Base-by-base conservation (phyloP, 2,888 invertebrate genomes). In the Chrysolina oricalcia region DNA sequence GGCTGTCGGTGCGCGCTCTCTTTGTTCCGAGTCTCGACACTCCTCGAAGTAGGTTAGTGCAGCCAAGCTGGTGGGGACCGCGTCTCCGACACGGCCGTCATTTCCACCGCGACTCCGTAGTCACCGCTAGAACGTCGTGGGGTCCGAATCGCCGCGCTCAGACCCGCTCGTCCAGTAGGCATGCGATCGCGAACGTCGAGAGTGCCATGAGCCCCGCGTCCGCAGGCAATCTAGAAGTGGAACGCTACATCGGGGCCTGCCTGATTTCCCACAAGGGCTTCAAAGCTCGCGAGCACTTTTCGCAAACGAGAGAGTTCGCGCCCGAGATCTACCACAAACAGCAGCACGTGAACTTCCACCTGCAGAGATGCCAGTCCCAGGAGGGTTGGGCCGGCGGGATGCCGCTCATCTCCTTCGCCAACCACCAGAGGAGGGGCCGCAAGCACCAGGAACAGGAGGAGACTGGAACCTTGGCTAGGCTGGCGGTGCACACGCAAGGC, bases 401-500 rank as follows among this genome's bases (percentile, higher is more conserved):
- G 85, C 96, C 96, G 63, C 91, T 96, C 79, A 94, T 96, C 87
- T 95, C 95, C 67, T 94, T 94, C 90, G 93, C 94, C 78, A 92
- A 92, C 85, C 91, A 91, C 66, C 90, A 81, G 86, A 86, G 81
- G 41, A 68, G 82, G 67, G 75, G 21, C 40, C 66, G 78, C 23
- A 48, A 73, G n/a, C 73, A 74, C 53, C 72, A 66, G 17, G 73
- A 81, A 46, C 81, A 82, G 73, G 85, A 83, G 72, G 90, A 91
- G 80, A 92, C 80, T 15, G 90, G 91, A 79, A 92, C 81, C 35
- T 91, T 96, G 78, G 93, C 95, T 11, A 92, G 94, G 83, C 89
- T 96, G 78, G 95, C 95, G 15, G 93, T 94, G 85, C 96, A 96
- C 88, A 94, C 95, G 6, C 95, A 95, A 87, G 96, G 96, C 59